Conservation (phyloP, 2,113 vertebrate genomes). For the Aramus guarauna region DNA sequence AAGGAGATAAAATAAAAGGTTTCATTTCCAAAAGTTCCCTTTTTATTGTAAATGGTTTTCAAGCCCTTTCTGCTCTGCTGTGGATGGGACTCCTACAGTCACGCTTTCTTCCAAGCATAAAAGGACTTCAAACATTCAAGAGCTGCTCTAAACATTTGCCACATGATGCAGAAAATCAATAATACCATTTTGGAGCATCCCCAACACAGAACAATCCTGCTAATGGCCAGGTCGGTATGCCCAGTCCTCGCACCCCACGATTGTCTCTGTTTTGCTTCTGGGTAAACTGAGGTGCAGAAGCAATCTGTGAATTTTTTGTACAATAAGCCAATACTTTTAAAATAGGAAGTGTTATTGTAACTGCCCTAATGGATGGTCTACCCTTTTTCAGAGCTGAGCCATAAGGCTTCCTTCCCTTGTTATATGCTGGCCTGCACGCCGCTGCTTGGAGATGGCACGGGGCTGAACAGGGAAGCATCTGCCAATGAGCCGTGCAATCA, state of each 20-base stretch:
- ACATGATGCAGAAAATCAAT: neutral
- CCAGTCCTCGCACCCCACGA: neutral
- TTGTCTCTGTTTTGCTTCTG: neutral
- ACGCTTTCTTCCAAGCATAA: neutral
- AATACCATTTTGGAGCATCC: neutral
- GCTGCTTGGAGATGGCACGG: neutral
- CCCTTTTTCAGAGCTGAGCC: neutral
- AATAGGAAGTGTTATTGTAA: neutral
- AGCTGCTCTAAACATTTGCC: neutral
- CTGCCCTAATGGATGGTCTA: neutral
- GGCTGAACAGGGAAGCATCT: neutral
- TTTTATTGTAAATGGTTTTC: neutral
- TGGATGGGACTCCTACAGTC: constrained; percentile 15
- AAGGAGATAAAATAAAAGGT: constrained; percentile 21
- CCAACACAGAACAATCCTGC: neutral
- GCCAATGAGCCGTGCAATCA: neutral
- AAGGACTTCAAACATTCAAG: neutral
- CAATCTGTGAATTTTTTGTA: neutral
- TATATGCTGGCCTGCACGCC: neutral
- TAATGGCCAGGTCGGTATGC: neutral
- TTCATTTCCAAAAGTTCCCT: neutral
- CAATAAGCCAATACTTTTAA: neutral
- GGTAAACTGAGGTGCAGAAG: neutral
- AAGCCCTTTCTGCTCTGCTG: neutral
- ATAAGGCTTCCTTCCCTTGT: neutral